phyloP scores from a whole-genome alignment of 2,888 invertebrate species.

The Alitta virens region DNA sequence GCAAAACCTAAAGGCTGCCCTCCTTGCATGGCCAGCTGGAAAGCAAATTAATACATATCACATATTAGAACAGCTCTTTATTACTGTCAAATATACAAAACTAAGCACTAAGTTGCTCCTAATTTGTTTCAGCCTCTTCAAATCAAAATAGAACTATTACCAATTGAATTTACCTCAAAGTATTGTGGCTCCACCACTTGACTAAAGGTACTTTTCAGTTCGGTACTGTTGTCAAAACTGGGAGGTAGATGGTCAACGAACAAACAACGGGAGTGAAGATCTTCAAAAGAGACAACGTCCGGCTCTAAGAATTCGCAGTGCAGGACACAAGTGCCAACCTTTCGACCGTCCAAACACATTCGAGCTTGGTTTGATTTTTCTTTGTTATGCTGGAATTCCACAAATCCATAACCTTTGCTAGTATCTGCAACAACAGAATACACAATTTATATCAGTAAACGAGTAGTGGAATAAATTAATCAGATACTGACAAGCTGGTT shows the following conservation, averaged over 20 bases:
- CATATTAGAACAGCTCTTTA: background rate
- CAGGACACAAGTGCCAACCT: conserved; percentile 52
- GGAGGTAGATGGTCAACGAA: conserved; percentile 61
- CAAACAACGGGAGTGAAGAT: conserved; percentile 62
- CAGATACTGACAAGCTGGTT: no score
- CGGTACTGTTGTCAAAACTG: conserved; percentile 59
- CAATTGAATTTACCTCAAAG: conserved; percentile 38
- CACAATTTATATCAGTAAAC: no score
- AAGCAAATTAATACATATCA: no score
- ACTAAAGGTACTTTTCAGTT: conserved; percentile 60
- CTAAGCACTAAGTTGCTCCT: no score
- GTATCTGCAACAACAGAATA: conserved; percentile 50
- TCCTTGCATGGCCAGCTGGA: background rate
- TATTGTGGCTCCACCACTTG: conserved; percentile 60
- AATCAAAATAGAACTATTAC: background rate
- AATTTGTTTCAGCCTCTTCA: background rate
- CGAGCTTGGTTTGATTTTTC: conserved; percentile 60
- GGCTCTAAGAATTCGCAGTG: conserved; percentile 62
- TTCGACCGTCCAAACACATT: conserved; percentile 57
- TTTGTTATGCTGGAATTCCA: conserved; percentile 59
- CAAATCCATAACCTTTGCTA: conserved; percentile 63
- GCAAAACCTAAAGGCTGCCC: conserved; percentile 60
- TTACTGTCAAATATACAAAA: background rate
- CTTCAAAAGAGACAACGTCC: conserved; percentile 57
- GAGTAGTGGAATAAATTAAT: no score